Base-by-base conservation (phyloP, 2,888 invertebrate genomes). In the Koerneria pararmatus region DNA sequence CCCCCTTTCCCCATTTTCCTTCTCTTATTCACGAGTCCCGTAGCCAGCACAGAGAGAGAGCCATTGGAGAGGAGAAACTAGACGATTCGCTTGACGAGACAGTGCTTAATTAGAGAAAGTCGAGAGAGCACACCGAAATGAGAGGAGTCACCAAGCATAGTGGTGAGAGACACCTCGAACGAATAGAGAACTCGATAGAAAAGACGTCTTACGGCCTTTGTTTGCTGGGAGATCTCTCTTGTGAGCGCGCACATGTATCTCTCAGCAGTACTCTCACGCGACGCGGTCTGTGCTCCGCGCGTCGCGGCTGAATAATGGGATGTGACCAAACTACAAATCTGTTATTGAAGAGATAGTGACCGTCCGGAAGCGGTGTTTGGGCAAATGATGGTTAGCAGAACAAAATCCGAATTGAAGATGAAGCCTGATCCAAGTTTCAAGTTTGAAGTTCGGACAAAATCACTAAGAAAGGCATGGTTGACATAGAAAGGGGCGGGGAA, bases 341-440 rank as follows among this genome's bases (percentile, higher is more conserved):
- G 64, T 64, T 64, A 64, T 64, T 64, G 64, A 64, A 64, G 64
- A n/a, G n/a, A 64, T 64, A 64, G 64, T 64, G 64, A 64, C 64
- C 56, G 64, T 54, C 37, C 64, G 56, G 64, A 64, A 56, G 46
- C 11, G 46, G n/a, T n/a, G n/a, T n/a, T n/a, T n/a, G n/a, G n/a
- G n/a, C n/a, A n/a, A n/a, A n/a, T n/a, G n/a, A n/a, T n/a, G n/a
- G n/a, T n/a, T n/a, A n/a, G n/a, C n/a, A n/a, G n/a, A n/a, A n/a
- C n/a, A n/a, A n/a, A n/a, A n/a, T n/a, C n/a, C n/a, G n/a, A n/a
- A n/a, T n/a, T n/a, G n/a, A n/a, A n/a, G n/a, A n/a, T n/a, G n/a
- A n/a, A n/a, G n/a, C n/a, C n/a, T n/a, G n/a, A n/a, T n/a, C n/a
- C n/a, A n/a, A n/a, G n/a, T n/a, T n/a, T n/a, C n/a, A n/a, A n/a